Conservation (phyloP, 2,113 vertebrate genomes). For the Muntiacus reevesi region DNA sequence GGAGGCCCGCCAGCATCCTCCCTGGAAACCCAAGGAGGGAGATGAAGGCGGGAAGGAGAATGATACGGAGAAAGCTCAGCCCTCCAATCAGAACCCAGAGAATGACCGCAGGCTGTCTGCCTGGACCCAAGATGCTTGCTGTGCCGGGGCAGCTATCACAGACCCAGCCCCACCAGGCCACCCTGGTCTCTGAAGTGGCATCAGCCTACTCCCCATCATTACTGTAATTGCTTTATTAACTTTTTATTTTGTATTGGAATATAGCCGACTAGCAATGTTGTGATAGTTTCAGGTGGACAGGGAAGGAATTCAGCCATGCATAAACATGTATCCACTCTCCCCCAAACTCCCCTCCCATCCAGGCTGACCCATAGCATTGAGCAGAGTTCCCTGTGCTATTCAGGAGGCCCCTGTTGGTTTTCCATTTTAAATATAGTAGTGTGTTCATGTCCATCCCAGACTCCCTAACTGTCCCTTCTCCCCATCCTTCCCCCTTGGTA, state of each 20-base stretch:
- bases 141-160: accelerated
- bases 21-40: neutral
- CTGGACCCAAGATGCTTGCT: accelerated
- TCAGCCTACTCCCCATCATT: neutral
- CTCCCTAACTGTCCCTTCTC: neutral
- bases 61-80: neutral
- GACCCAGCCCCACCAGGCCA: neutral
- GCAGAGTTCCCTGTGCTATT: neutral
- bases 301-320: neutral
- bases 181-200: neutral
- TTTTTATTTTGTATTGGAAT: neutral
- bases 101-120: accelerated
- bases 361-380: neutral
- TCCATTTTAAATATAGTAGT: neutral
- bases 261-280: neutral
- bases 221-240: neutral
- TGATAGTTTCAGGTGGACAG: neutral
- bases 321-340: neutral
- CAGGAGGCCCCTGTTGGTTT: neutral
- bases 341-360: neutral
- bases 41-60: neutral
- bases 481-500: neutral
- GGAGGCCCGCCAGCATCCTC: neutral
- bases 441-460: neutral
- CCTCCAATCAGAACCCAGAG: accelerated